phyloP scores from a whole-genome alignment of 2,888 invertebrate genomes.

The Tipula unca region DNA sequence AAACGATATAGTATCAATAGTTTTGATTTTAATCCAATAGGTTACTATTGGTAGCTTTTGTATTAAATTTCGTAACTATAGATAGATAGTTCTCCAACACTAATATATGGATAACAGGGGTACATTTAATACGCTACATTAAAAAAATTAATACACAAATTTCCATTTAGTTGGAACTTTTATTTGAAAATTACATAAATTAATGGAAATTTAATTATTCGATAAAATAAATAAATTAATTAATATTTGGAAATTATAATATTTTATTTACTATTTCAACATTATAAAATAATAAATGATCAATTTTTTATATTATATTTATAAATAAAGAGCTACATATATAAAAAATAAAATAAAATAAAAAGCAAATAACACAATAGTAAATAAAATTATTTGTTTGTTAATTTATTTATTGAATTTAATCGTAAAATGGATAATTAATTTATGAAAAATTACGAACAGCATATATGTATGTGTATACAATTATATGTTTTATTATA shows the following conservation, averaged over 20 bases:
- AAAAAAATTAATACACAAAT: no score
- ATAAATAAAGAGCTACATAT: neutral
- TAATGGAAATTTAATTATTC: neutral
- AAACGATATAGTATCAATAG: no score
- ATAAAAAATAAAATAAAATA: neutral
- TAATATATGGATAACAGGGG: no score
- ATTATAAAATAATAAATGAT: neutral
- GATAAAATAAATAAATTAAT: neutral
- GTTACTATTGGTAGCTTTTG: no score
- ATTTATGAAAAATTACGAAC: neutral
- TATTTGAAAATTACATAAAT: neutral
- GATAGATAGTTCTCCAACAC: no score
- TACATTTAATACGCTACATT: no score
- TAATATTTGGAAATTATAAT: neutral
- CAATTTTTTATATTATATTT: neutral
- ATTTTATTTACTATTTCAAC: neutral
- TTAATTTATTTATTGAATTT: neutral
- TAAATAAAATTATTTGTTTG: neutral
- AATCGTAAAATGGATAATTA: conserved; percentile 8
- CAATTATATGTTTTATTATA: neutral
- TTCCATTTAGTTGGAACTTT: no score
- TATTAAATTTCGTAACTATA: no score
- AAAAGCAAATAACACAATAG: neutral
- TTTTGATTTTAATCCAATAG: no score
- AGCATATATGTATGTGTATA: neutral